Base-by-base conservation (phyloP, 2,888 invertebrate species). In the Teinopalpus imperialis region DNA sequence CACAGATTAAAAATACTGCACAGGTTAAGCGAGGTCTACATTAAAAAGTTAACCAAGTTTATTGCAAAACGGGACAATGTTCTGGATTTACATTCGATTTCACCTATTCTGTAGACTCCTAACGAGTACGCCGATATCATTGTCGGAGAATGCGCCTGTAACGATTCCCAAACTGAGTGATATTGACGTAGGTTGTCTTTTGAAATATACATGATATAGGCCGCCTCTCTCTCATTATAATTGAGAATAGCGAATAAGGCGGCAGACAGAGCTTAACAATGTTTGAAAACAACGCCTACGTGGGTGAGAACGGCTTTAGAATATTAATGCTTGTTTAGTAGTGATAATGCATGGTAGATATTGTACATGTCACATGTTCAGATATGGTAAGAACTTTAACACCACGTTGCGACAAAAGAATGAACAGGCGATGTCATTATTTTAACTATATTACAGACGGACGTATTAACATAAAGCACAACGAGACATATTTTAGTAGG, bases 181-280 rank as follows among this genome's bases (percentile, higher is more conserved):
- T 35, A 31, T 16, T 31, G 18, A 44, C 51, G 48, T 51, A 43
- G 47, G 49, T 31, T 36, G 49, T 40, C 34, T 26, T 42, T 45
- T 56, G 53, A 52, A 48, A 51, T 51, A 49, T 52, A 48, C 54
- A 47, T 49, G 52, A 56, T 51, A 51, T 18, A 18, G n/a, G 36
- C 36, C 42, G 36, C 49, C 46, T 45, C 47, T 48, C 48, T 44
- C 52, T 56, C 54, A 54, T 56, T 53, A 54, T 45, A 49, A 46
- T 48, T 43, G 44, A 48, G 35, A 48, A 31, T 42, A 31, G 20
- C 42, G 35, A 43, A 48, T 43, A 31, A 42, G 43, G 37, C 32
- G 9, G 30, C 34, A 40, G 45, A 45, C 42, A 27, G 23, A 6
- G 27, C 18, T 30, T 24, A 29, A 36, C 13, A 40, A 37, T 39